Percentiles rank a stretch among this genome's conserved stretches.
Conservation (phyloP, 2,797 vertebrate species). For the Brotula barbata region DNA sequence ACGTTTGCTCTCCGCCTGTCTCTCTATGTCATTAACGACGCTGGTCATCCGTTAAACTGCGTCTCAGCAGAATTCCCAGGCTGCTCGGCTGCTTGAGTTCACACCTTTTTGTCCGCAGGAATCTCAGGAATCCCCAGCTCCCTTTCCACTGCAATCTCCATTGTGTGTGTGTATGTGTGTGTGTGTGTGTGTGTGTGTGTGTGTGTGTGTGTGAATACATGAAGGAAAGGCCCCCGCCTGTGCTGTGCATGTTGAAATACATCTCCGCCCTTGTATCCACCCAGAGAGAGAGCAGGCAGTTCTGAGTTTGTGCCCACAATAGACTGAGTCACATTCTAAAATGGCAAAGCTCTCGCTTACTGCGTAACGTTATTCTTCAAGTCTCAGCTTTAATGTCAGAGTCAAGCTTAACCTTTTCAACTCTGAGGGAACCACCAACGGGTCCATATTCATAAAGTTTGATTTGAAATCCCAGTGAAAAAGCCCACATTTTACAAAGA, state of each 20-base stretch:
- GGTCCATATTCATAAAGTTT: too few species aligned
- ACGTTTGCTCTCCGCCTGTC: slow-evolving; percentile 1
- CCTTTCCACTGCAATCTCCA: slow-evolving; percentile 67
- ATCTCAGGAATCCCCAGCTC: slow-evolving; percentile 78
- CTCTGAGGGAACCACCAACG: not conserved
- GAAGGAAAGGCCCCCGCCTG: slow-evolving; percentile 64
- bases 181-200: slow-evolving; percentile 28
- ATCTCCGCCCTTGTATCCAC: slow-evolving; percentile 70
- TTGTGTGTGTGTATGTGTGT: slow-evolving; percentile 56
- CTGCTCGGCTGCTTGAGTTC: slow-evolving; percentile 66
- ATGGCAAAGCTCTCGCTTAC: slow-evolving; percentile 47
- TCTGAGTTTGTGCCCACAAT: slow-evolving; percentile 60
- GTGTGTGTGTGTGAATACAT: slow-evolving; percentile 38
- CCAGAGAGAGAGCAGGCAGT: slow-evolving; percentile 56
- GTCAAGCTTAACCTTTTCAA: not conserved
- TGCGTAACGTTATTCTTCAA: slow-evolving; percentile 29
- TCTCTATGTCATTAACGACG: slow-evolving; percentile 39
- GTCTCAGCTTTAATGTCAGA: slow-evolving; percentile 13
- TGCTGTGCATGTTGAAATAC: slow-evolving; percentile 56
- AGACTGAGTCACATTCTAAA: slow-evolving; percentile 69
- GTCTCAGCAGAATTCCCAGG: slow-evolving; percentile 63
- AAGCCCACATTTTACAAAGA: too few species aligned
- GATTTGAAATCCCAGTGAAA: too few species aligned
- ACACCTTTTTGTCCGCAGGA: slow-evolving; percentile 79
- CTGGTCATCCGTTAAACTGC: slow-evolving; percentile 57